These are phyloP conservation scores for Ochlodes sylvanus DNA, from an alignment of 2,888 invertebrate species.

Conservation along the genomic window DNA sequence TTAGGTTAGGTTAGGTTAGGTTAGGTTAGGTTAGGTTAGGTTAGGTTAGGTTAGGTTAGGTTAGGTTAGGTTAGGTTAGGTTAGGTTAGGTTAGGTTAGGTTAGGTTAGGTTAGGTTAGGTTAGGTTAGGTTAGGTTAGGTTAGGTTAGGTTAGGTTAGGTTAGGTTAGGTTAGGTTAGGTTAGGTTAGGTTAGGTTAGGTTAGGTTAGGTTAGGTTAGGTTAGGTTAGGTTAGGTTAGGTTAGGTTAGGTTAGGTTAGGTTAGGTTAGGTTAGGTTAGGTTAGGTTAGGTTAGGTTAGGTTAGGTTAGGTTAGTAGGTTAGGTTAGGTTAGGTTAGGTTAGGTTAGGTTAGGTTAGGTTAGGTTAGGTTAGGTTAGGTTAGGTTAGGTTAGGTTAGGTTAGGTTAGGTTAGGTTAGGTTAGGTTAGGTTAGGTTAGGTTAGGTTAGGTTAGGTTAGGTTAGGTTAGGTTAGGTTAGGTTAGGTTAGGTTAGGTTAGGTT, in stretches of 20 bases:
- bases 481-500: slow-evolving; percentile 43
- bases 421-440: slow-evolving; percentile 48
- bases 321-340: slow-evolving; percentile 47
- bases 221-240: slow-evolving; percentile 45
- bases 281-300: slow-evolving; percentile 49
- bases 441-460: slow-evolving; percentile 47
- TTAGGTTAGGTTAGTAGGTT: slow-evolving; percentile 49
- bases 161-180: slow-evolving; percentile 30
- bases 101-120: slow-evolving; percentile 15
- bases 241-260: slow-evolving; percentile 47
- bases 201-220: slow-evolving; percentile 41
- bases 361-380: slow-evolving; percentile 48
- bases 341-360: slow-evolving; percentile 48
- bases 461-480: slow-evolving; percentile 47
- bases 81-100: slow-evolving; percentile 14
- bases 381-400: slow-evolving; percentile 47
- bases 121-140: slow-evolving; percentile 14
- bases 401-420: slow-evolving; percentile 48
- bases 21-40: slow-evolving; percentile 42
- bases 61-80: slow-evolving; percentile 32
- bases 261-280: slow-evolving; percentile 49
- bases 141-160: slow-evolving; percentile 15
- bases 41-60: slow-evolving; percentile 41
- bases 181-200: slow-evolving; percentile 12
- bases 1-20: slow-evolving; percentile 26